Base-by-base conservation (phyloP, 2,113 vertebrate genomes). In the Myotis yumanensis region DNA sequence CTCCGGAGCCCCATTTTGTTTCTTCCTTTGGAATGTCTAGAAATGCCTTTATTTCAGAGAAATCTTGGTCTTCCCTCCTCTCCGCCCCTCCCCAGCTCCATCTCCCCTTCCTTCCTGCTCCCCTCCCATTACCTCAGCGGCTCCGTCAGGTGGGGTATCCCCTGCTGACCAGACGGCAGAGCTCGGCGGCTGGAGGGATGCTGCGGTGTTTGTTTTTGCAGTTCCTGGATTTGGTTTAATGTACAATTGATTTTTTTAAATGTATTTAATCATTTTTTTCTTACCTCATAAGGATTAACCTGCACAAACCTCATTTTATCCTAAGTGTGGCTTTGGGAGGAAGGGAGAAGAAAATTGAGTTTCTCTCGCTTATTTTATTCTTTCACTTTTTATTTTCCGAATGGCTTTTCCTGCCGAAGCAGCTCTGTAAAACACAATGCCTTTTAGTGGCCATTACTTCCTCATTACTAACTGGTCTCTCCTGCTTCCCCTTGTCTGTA, bases 231-330 rank as follows among this genome's bases (percentile, higher is more conserved):
- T 96, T 95, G 96, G 94, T 96, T 97, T 97, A 97, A 96, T 97
- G 97, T 97, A 94, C 97, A 91, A 97, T 97, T 97, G 97, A 97
- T 97, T 97, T 97, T 97, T 97, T 93, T 32, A 97, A 97, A 97
- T 97, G 97, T 97, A 97, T 95, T 97, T 97, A 97, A 97, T 97
- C 86, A 97, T 96, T 96, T 97, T 97, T 97, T 97, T 96, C 97
- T 97, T 97, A 93, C 96, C 94, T 97, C 97, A 93, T 96, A 97
- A 97, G 97, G 96, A 97, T 97, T 97, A 97, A 97, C 96, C 96
- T 97, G 96, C 93, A 77, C 89, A 96, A 97, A 96, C 97, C 97
- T 97, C 96, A 95, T 97, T 97, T 97, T 97, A 97, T 93, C 96
- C 94, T 95, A 97, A 97, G 96, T 97, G 95, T 97, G 97, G 97